These are phyloP conservation scores for Oscheius sp. DNA, from an alignment of 2,888 invertebrate species.

Conservation along the genomic window DNA sequence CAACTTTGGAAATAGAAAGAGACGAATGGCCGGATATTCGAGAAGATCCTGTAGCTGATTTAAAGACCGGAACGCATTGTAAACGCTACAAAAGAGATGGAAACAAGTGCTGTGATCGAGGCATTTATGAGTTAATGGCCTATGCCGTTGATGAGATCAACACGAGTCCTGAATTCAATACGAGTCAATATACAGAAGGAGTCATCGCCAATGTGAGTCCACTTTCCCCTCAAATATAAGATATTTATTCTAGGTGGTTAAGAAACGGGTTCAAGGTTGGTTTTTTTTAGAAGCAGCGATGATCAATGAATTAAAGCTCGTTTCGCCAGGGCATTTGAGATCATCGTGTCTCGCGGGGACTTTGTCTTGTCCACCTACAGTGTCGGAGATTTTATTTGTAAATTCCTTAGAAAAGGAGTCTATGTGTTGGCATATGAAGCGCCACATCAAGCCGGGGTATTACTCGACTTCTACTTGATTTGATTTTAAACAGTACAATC, in stretches of 20 bases:
- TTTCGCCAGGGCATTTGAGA: conserved; percentile 4
- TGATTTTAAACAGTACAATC: conserved; percentile 42
- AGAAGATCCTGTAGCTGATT: background rate
- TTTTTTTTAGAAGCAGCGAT: no score
- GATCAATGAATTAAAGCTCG: no score
- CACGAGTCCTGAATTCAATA: conserved; percentile 12
- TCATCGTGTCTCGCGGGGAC: background rate
- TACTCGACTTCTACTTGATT: no score
- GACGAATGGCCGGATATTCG: background rate
- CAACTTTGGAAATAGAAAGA: background rate
- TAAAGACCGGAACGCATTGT: background rate
- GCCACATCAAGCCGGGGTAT: conserved; percentile 1
- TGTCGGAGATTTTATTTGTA: conserved; percentile 3
- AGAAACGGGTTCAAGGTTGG: conserved; percentile 40
- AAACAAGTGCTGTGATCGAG: background rate
- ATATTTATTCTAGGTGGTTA: background rate
- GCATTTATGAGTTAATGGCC: background rate
- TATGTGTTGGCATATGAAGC: conserved; percentile 2
- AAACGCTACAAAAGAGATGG: background rate
- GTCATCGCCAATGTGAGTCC: conserved; percentile 1
- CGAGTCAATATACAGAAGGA: background rate
- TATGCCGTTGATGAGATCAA: background rate
- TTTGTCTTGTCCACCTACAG: background rate
- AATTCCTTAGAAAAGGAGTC: background rate
- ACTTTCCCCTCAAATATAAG: background rate